Conservation (phyloP, 2,888 invertebrate genomes). For the Quadroppia sp. region DNA sequence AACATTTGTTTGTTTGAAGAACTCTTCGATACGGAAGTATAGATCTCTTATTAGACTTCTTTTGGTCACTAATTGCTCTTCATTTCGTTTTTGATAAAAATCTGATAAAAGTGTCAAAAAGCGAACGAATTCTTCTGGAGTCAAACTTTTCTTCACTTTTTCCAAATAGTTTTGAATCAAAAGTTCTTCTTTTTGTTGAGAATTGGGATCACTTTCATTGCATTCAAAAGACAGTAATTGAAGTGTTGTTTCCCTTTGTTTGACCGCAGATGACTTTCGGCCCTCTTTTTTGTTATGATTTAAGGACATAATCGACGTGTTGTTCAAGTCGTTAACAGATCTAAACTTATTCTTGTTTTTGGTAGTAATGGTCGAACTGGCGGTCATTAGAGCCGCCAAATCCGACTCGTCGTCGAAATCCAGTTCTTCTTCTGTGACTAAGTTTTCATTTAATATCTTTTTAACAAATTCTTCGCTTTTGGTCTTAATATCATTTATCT, state of each 20-base stretch:
- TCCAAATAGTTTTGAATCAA: conserved; percentile 35
- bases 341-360: conserved; percentile 37
- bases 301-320: not conserved
- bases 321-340: not conserved
- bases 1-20: conserved; percentile 31
- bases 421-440: conserved; percentile 30
- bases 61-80: not conserved
- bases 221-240: conserved; percentile 28
- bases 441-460: conserved; percentile 6
- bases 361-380: conserved; percentile 41
- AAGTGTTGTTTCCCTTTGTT: conserved; percentile 36
- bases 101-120: conserved; percentile 37
- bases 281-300: conserved; percentile 13
- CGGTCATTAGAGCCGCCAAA: conserved; percentile 42
- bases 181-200: conserved; percentile 33
- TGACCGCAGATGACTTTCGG: conserved; percentile 12
- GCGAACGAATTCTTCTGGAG: conserved; percentile 29
- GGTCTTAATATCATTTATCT: not conserved
- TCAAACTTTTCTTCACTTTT: conserved; percentile 30
- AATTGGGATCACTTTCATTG: conserved; percentile 10
- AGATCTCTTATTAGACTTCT: conserved; percentile 22
- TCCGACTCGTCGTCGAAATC: conserved; percentile 40
- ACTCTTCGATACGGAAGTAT: conserved; percentile 28
- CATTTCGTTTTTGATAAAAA: conserved; percentile 26
- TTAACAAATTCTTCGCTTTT: not conserved